A percentile compares a stretch with the other conserved stretches of the same genome.
Evolutionary conservation across 2,797 vertebrate genomes (phyloP).

Genomic region (Tapirus indicus): DNA sequence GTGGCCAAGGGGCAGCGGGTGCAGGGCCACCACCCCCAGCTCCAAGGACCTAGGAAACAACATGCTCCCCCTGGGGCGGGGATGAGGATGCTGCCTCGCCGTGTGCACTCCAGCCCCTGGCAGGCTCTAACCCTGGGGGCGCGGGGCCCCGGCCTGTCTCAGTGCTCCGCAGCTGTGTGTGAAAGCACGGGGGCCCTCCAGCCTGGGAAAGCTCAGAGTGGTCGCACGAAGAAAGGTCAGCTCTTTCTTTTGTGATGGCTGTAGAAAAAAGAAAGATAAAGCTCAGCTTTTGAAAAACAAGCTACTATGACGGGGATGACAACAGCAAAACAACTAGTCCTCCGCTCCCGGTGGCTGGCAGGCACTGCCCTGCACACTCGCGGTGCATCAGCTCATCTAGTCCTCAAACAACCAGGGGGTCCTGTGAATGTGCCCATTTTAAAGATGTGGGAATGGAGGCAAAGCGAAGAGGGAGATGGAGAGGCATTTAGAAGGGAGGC

Average conservation of each 20-base stretch:
- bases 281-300: background rate
- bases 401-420: background rate
- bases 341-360: background rate
- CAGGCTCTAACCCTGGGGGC: accelerated
- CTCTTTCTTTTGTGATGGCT: background rate
- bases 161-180: background rate
- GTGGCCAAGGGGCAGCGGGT: background rate
- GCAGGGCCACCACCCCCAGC: background rate
- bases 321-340: too few relatives aligned
- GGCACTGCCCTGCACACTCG: background rate
- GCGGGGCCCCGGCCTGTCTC: background rate
- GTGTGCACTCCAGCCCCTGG: too few relatives aligned
- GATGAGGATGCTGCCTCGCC: background rate
- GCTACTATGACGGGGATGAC: background rate
- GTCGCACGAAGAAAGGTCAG: background rate
- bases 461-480: background rate
- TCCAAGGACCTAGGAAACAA: background rate
- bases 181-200: background rate
- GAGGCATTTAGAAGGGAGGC: background rate
- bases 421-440: background rate
- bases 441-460: background rate
- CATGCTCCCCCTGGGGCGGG: background rate
- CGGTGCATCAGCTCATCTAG: background rate
- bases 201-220: background rate
- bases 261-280: background rate